Base-by-base conservation (phyloP, 2,797 vertebrate genomes). In the Karalla daura region DNA sequence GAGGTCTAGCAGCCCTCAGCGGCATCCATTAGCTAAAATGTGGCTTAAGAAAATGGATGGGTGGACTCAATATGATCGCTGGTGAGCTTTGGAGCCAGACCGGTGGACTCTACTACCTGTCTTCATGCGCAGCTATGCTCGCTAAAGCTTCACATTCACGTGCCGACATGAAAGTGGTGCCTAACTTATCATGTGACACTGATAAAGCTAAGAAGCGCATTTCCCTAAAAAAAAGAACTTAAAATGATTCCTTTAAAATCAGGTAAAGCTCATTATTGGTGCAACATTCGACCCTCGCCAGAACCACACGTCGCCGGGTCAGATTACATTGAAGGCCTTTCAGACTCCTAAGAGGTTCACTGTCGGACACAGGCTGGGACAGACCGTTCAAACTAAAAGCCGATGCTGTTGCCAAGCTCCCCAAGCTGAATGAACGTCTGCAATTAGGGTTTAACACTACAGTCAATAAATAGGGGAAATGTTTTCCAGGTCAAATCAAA, bases 401-500 rank as follows among this genome's bases (percentile, higher is more conserved):
- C 40, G 5, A 68, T 20, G 41, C 20, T 52, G 7, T 54, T 68
- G 55, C 54, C 24, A 60, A 61, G 25, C 55, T 66, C 45, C 7
- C 47, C 14, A 60, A 46, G 6, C 55, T 45, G 15, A 60, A 49
- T 50, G 14, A 69, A 67, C 63, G 59, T 45, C 21, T 47, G 32
- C 24, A 51, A 40, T 24, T 18, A 39, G 7, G 21, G 12, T 24
- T 70, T 66, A 71, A 45, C 27, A 59, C 14, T 33, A 10, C 63
- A 39, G 2, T 77, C 17, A 80, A 78, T 71, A 77, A 85, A 83
- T 81, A 76, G 68, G 59, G 45, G 12, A 44, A 54, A 76, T 51
- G 39, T 35, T 47, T 70, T 81, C 24, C 68, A 68, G 21, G 13
- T 55, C 30, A 63, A 79, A 74, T 39, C 30, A 69, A 53, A 20